These are phyloP conservation scores for Chaetops frenatus DNA, from an alignment of 2,113 vertebrate species.

Conservation along the genomic window DNA sequence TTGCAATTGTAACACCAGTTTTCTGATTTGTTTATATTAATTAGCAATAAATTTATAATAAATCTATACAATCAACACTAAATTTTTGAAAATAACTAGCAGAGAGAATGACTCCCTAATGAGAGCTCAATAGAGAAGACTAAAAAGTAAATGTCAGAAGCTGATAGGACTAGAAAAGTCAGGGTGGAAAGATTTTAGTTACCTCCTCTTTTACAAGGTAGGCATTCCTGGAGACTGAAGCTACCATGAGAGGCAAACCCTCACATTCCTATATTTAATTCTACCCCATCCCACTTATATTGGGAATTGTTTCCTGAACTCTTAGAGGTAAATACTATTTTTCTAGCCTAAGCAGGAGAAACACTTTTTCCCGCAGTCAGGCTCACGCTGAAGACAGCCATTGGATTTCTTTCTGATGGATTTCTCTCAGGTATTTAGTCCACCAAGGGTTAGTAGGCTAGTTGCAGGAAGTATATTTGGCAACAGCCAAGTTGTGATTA, in stretches of 20 bases:
- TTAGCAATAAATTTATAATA: not conserved
- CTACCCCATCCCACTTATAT: not conserved
- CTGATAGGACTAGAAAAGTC: not conserved
- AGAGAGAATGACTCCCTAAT: not conserved
- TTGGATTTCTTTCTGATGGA: not conserved
- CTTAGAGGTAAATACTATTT: not conserved
- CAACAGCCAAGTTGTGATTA: not conserved
- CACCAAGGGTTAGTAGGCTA: not conserved
- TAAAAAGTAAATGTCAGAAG: not conserved
- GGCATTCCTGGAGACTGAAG: not conserved
- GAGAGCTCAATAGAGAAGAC: not conserved
- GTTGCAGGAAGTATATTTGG: not conserved
- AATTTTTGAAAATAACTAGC: not conserved
- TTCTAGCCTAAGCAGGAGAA: not conserved
- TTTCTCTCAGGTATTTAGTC: conserved; percentile 16
- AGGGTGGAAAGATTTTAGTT: not conserved
- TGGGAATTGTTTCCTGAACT: not conserved
- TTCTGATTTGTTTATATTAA: not conserved
- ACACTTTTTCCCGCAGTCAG: not conserved
- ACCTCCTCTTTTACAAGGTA: not conserved
- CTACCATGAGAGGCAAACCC: not conserved
- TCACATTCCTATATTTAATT: not conserved
- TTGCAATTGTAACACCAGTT: not conserved
- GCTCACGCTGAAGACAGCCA: not conserved
- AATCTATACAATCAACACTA: not conserved